Conservation (phyloP, 1,140 invertebrate genomes). For the Hesperophylax magnus region DNA sequence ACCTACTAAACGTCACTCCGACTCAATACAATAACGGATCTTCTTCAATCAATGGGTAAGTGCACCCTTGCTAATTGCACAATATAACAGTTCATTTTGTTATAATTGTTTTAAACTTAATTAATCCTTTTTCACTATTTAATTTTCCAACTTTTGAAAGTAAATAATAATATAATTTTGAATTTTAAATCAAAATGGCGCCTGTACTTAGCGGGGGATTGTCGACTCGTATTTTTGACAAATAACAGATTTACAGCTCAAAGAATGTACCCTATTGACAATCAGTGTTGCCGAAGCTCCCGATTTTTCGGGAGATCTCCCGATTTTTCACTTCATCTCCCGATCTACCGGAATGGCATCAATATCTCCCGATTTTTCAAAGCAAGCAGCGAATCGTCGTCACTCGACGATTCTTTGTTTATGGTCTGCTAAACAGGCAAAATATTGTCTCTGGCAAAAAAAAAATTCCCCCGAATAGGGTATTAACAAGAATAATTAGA, state of each 20-base stretch:
- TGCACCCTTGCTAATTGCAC: background rate
- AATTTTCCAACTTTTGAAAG: background rate
- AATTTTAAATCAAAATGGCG: constrained; percentile 43
- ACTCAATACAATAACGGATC: constrained; percentile 18
- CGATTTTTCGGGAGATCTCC: too few relatives aligned
- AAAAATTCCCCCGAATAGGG: too few relatives aligned
- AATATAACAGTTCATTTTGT: background rate
- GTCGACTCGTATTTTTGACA: constrained; percentile 33
- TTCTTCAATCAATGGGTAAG: constrained; percentile 25
- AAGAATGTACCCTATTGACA: too few relatives aligned
- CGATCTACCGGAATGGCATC: too few relatives aligned
- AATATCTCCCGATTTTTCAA: too few relatives aligned
- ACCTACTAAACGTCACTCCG: constrained; percentile 26
- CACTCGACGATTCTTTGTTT: too few relatives aligned
- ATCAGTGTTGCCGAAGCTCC: too few relatives aligned
- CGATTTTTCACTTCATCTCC: too few relatives aligned
- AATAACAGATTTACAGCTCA: background rate
- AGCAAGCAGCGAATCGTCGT: too few relatives aligned
- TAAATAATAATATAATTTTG: constrained; percentile 28
- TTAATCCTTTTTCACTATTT: background rate
- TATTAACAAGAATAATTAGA: too few relatives aligned
- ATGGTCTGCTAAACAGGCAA: too few relatives aligned
- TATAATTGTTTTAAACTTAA: background rate
- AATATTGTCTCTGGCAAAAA: too few relatives aligned
- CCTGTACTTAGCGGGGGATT: constrained; percentile 33